Base-by-base conservation (phyloP, 1,140 invertebrate species). In the Polyergus mexicanus region DNA sequence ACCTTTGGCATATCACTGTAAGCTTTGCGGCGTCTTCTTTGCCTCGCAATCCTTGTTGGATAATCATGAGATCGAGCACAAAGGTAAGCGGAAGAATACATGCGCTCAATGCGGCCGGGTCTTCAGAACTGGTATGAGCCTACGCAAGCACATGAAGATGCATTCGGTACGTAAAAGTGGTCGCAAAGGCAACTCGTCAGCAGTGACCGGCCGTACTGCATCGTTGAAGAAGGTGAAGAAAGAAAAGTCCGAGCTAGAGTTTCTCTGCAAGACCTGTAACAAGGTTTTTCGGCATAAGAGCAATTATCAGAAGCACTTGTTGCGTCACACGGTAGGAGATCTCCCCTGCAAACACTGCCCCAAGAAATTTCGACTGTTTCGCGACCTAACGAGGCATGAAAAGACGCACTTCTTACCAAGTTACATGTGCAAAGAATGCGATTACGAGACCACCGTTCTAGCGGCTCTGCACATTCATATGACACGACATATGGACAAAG, bases 391-490 rank as follows among this genome's bases (percentile, higher is more conserved):
- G 16, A 91, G 94, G n/a, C 94, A 95, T 84, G 95, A 95, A 69
- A 95, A 95, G 74, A 95, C 95, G 0, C 95, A 95, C 62, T 95
- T 95, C 28, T 90, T 92, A 0, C 94, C 94, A 0, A 94, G 93
- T 32, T 95, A 93, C 80, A 86, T 91, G 89, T 95, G 94, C 89
- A 94, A 94, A 22, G 92, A 94, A 58, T 95, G 94, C 86, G 94
- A 95, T 66, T 95, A 95, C 86, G 94, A 95, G 71, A 95, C 94
- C 0, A 95, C 94, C 0, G 94, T 94, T 0, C 60, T 94, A 0
- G 92, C 94, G 0, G 93, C 94, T 0, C 74, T 95, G 0, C 94
- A 91, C 63, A 94, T 94, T 35, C 94, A 95, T 84, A 94, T 94
- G 94, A 41, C 92, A 1, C 89, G 92, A 5, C 94, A 95, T 72